These are phyloP conservation scores for Ptilodon capucinus DNA, from an alignment of 2,888 invertebrate genomes.

Conservation along the genomic window DNA sequence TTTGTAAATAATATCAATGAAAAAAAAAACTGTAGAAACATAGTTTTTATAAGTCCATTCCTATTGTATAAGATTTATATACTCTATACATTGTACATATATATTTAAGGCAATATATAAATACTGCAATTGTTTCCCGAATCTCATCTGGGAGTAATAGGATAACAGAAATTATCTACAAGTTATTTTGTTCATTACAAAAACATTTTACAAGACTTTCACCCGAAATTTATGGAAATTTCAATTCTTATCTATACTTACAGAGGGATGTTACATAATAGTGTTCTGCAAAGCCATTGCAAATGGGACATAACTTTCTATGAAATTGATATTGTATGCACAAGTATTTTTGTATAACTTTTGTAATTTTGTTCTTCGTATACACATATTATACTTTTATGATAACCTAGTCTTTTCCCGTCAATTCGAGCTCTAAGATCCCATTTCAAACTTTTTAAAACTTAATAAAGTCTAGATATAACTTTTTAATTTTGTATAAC, in stretches of 20 bases:
- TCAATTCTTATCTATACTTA: too few relatives aligned
- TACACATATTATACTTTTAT: background rate
- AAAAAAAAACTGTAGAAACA: slow-evolving; percentile 38
- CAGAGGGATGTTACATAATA: too few relatives aligned
- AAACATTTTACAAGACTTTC: background rate
- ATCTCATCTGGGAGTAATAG: background rate
- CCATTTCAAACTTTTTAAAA: too few relatives aligned
- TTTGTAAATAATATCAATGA: slow-evolving; percentile 60
- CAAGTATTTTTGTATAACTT: background rate
- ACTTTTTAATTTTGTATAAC: too few relatives aligned
- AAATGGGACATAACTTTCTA: too few relatives aligned
- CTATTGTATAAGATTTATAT: slow-evolving; percentile 65
- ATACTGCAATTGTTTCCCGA: slow-evolving; percentile 11
- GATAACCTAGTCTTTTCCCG: background rate
- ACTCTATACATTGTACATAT: slow-evolving; percentile 35
- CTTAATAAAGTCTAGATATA: too few relatives aligned
- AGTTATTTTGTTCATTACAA: background rate
- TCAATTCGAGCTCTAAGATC: too few relatives aligned
- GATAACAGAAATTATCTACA: background rate
- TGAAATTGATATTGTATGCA: background rate
- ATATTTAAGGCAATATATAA: slow-evolving; percentile 22
- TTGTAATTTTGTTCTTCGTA: too few relatives aligned
- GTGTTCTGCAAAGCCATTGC: too few relatives aligned
- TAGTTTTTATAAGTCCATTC: slow-evolving; percentile 61
- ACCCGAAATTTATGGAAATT: too few relatives aligned